These are phyloP conservation scores for Drosophila orosa DNA, from an alignment of 1,140 invertebrate species.

Conservation along the genomic window DNA sequence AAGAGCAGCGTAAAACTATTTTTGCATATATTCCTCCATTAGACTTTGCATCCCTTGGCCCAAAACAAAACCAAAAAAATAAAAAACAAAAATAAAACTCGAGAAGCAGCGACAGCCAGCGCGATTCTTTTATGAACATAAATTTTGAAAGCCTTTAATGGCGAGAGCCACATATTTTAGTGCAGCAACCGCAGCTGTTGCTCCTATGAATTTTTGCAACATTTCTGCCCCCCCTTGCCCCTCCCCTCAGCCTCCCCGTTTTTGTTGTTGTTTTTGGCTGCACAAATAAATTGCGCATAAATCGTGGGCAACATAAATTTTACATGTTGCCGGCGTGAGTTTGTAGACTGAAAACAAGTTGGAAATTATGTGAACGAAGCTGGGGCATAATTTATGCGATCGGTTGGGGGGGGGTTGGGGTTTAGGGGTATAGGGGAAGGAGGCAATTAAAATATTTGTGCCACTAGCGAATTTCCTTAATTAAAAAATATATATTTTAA, in stretches of 20 bases:
- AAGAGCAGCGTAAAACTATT: slow-evolving; percentile 48
- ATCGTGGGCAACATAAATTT: slow-evolving; percentile 80
- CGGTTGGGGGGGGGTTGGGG: not conserved
- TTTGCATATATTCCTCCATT: slow-evolving; percentile 38
- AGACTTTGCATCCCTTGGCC: slow-evolving; percentile 29
- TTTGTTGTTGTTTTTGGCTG: slow-evolving; percentile 67
- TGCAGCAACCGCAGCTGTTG: slow-evolving; percentile 66
- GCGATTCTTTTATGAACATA: slow-evolving; percentile 72
- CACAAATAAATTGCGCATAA: slow-evolving; percentile 82
- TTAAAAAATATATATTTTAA: slow-evolving; percentile 63
- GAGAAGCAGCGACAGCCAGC: slow-evolving; percentile 39
- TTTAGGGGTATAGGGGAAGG: not conserved
- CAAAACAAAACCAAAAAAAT: slow-evolving; percentile 22
- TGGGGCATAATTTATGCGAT: slow-evolving; percentile 69
- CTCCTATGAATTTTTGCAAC: slow-evolving; percentile 51
- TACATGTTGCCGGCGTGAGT: slow-evolving; percentile 74
- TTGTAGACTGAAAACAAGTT: slow-evolving; percentile 64
- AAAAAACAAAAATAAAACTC: slow-evolving; percentile 31
- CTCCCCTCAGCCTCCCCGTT: slow-evolving; percentile 1
- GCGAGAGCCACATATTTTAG: slow-evolving; percentile 61
- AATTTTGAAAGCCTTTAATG: slow-evolving; percentile 79
- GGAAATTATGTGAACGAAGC: slow-evolving; percentile 73
- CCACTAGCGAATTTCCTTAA: slow-evolving; percentile 66
- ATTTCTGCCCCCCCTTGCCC: slow-evolving; percentile 20
- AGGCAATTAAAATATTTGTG: slow-evolving; percentile 78